Base-by-base conservation (phyloP, 2,888 invertebrate species). In the Dryobotodes eremita region DNA sequence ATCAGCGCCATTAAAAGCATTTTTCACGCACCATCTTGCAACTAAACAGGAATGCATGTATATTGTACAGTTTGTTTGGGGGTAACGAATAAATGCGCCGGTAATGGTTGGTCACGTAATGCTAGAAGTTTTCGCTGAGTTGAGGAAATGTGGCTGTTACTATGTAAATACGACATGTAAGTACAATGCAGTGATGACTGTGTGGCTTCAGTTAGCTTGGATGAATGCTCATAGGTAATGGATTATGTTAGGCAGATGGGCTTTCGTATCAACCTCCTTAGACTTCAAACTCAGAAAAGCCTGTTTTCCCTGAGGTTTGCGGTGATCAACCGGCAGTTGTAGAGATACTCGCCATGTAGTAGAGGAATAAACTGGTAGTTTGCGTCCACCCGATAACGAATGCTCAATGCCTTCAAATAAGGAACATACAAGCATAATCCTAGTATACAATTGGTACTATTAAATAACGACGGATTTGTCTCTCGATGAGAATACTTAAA, bases 21-120 rank as follows among this genome's bases (percentile, higher is more conserved):
- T 90, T 90, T 90, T 87, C 83, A 82, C 78, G 80, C 83, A 83
- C 85, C 77, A 71, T 74, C 81, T 84, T 80, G 72, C 78, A 75
- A 79, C 59, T 71, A 81, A 72, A 42, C 70, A 75, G 69, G 71
- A 74, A 69, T 77, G 71, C 57, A 76, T 68, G 57, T 87, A 81
- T 71, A 70, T n/a, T 69, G 65, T 61, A 50, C 55, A 57, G 55
- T 79, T 73, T 73, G 46, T 79, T 76, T 65, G 50, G 17, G 23
- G 17, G 23, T 36, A 31, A 75, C 17, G 8, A 71, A 84, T 55
- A 73, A 66, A 75, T 82, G 55, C 31, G 48, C 36, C 36, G 31
- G 68, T 78, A 69, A 75, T 64, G 42, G 7, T 42, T 36, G 48
- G 68, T 79, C 62, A 62, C 31, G n/a, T n/a, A n/a, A n/a, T n/a